These are phyloP conservation scores for Galago senegalensis DNA, from an alignment of 2,797 vertebrate species.

Conservation along the genomic window DNA sequence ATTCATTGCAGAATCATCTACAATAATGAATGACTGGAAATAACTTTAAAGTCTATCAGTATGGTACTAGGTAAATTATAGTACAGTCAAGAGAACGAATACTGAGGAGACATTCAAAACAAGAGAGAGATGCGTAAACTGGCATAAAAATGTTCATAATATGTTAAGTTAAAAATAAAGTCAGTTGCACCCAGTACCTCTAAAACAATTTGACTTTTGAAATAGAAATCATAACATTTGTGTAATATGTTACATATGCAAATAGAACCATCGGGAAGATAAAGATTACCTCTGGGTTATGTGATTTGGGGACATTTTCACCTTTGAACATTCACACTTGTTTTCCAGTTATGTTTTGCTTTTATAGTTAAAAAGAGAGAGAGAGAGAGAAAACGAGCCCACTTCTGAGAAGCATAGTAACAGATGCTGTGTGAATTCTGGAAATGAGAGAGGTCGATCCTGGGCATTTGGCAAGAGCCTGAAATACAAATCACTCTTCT, in stretches of 20 bases:
- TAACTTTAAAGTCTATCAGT: constrained; percentile 3
- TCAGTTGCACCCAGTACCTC: not conserved
- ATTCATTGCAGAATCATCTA: constrained; percentile 33
- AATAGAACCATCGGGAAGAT: constrained; percentile 20
- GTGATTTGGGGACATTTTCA: constrained; percentile 45
- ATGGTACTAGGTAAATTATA: not conserved
- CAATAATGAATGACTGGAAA: constrained; percentile 6
- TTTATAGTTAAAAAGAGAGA: constrained; percentile 9
- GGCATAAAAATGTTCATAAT: constrained; percentile 5
- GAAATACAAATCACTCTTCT: constrained; percentile 24
- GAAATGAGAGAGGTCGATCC: constrained; percentile 37
- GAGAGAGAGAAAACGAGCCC: not conserved
- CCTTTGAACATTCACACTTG: constrained; percentile 47
- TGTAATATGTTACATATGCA: not conserved
- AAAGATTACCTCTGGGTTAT: constrained; percentile 20
- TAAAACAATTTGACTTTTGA: constrained; percentile 58
- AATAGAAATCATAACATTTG: constrained; percentile 16
- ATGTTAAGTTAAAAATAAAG: not conserved
- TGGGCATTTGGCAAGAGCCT: constrained; percentile 42
- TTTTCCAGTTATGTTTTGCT: constrained; percentile 49
- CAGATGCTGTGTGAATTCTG: constrained; percentile 64
- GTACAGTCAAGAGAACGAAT: not conserved
- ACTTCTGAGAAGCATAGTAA: constrained; percentile 69
- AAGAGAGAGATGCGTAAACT: not conserved
- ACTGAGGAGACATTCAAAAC: constrained; percentile 44